These are phyloP conservation scores for Miniopterus natalensis DNA, from an alignment of 2,113 vertebrate species.

Conservation along the genomic window DNA sequence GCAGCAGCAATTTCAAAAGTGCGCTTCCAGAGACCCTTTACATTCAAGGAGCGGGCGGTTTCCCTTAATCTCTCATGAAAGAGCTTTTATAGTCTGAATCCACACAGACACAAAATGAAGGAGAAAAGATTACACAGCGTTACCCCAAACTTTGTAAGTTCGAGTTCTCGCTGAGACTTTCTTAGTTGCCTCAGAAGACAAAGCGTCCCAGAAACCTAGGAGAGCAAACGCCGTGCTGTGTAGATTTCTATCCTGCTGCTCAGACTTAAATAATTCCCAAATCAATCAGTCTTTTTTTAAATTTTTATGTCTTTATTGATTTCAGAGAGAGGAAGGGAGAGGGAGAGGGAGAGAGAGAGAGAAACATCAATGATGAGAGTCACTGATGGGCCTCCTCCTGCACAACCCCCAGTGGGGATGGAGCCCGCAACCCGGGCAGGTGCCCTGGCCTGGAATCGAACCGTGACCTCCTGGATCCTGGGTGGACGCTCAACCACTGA, in stretches of 20 bases:
- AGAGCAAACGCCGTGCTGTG: background rate
- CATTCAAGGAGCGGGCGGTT: conserved; percentile 56
- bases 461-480: too few species aligned
- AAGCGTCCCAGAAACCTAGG: background rate
- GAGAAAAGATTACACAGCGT: conserved; percentile 31
- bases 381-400: too few species aligned
- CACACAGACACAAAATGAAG: conserved; percentile 68
- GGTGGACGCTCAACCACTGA: too few species aligned
- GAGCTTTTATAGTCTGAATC: conserved; percentile 64
- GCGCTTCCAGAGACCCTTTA: conserved; percentile 62
- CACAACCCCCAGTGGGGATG: too few species aligned
- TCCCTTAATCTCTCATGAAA: conserved; percentile 80
- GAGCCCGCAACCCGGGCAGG: too few species aligned
- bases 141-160: background rate
- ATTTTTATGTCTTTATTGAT: too few species aligned
- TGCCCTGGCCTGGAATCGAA: too few species aligned
- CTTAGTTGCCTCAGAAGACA: background rate
- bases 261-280: background rate
- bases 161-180: background rate
- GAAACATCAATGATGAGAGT: too few species aligned
- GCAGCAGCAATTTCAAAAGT: conserved; percentile 74
- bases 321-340: too few species aligned
- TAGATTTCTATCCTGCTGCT: background rate
- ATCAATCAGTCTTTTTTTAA: background rate
- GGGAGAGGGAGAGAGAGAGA: too few species aligned